A percentile compares a stretch with the other conserved stretches of the same genome.
Conservation (phyloP, 2,888 invertebrate genomes). For the Hemistola chrysoprasaria region DNA sequence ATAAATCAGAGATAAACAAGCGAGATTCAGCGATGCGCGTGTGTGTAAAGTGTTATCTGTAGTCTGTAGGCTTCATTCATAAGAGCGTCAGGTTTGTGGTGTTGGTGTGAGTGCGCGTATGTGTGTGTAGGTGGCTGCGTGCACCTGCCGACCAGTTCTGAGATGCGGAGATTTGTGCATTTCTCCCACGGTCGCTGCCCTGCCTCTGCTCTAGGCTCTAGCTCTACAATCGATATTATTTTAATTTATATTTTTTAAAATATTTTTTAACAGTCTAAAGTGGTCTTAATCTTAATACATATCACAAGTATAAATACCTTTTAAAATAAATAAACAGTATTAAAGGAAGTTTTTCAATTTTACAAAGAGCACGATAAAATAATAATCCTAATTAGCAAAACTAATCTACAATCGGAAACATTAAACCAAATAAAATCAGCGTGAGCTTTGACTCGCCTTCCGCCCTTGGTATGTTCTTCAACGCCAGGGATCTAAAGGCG, state of each 20-base stretch:
- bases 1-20: slow-evolving; percentile 80
- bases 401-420: no score
- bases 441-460: slow-evolving; percentile 5
- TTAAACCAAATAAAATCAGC: neutral
- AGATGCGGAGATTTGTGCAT: slow-evolving; percentile 81
- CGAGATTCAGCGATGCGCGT: slow-evolving; percentile 55
- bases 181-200: slow-evolving; percentile 82
- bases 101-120: slow-evolving; percentile 40
- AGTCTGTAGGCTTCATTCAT: slow-evolving; percentile 71
- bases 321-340: no score
- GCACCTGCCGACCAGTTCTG: slow-evolving; percentile 82
- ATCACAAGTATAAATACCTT: no score
- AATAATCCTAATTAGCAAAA: no score
- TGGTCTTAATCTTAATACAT: no score
- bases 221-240: slow-evolving; percentile 71
- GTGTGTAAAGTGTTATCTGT: slow-evolving; percentile 39
- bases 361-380: no score
- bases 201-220: slow-evolving; percentile 67
- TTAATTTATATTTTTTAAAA: slow-evolving; percentile 56
- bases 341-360: no score
- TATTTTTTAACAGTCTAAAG: no score
- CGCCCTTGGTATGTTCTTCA: slow-evolving; percentile 9
- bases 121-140: slow-evolving; percentile 48
- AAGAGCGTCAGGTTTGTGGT: slow-evolving; percentile 62
- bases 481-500: slow-evolving; percentile 27